Evolutionary conservation across 2,888 invertebrate genomes (phyloP).

Genomic region (Alloplasta piceator): DNA sequence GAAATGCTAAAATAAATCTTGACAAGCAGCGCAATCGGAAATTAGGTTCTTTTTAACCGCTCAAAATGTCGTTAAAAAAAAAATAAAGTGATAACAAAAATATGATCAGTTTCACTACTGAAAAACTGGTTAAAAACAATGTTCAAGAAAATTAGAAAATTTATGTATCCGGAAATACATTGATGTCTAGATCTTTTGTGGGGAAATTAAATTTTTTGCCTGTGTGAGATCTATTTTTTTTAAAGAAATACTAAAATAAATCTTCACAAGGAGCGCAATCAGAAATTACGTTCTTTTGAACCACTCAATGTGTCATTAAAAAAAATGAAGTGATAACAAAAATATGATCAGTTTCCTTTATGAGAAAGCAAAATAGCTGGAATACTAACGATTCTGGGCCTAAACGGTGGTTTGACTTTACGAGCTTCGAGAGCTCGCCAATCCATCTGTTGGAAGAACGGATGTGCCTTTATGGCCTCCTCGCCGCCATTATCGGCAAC

Average conservation of each 20-base stretch:
- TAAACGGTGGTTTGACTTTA: slow-evolving; percentile 97
- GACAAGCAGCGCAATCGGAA: neutral
- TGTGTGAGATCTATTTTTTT: no score
- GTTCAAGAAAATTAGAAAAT: no score
- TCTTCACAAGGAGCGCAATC: no score
- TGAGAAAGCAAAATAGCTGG: slow-evolving; percentile 13
- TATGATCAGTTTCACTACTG: no score
- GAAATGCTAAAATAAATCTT: neutral
- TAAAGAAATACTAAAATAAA: no score
- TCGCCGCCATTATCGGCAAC: slow-evolving; percentile 89
- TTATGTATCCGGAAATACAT: no score
- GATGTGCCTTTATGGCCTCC: slow-evolving; percentile 94
- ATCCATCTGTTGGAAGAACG: slow-evolving; percentile 97
- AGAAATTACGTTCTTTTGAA: slow-evolving; percentile 69
- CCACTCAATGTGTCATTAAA: slow-evolving; percentile 38
- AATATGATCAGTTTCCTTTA: slow-evolving; percentile 8
- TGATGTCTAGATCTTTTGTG: no score
- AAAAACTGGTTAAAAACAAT: no score
- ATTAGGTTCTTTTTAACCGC: slow-evolving; percentile 70
- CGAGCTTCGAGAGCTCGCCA: slow-evolving; percentile 97
- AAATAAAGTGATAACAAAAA: slow-evolving; percentile 2
- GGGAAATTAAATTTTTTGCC: no score
- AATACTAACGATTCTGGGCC: slow-evolving; percentile 94
- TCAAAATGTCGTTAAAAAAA: slow-evolving; percentile 28
- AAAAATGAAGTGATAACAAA: slow-evolving; percentile 1